Evolutionary conservation across 2,113 vertebrate genomes (phyloP), one percentile per base, ranked within the genome.

Genomic region (Chionodraco myersi): DNA sequence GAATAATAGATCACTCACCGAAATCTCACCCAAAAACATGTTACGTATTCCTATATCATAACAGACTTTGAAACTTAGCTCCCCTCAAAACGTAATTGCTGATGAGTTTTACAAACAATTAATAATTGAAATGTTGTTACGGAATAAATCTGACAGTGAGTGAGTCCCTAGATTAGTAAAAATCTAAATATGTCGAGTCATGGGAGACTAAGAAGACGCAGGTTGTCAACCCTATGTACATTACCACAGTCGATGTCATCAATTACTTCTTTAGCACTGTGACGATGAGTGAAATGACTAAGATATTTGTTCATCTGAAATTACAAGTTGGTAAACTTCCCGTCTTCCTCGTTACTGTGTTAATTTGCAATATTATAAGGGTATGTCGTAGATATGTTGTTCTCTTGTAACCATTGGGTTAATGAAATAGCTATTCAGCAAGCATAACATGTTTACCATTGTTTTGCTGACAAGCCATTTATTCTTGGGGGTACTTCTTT

Each of bases 31-130:
- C 6, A 1, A 48, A 41, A 23, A 59, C 18, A 52, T 51, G n/a
- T 70, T 18, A 36, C 36, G 6, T n/a, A 36, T 45, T 44, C 21
- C 11, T 60, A 34, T 60, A 13, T 61, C 60, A 62, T 44, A 45
- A 49, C 21, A 65, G 10, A 78, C 52, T 59, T 8, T 72, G 23
- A 48, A 56, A 26, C n/a, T 57, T 72, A 36, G 23, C 12, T 59
- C n/a, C 62, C 2, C 15, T 68, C 9, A 57, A 57, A 69, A 16
- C 56, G 64, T 26, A 64, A 67, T 52, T 63, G 4, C 45, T 6
- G 45, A 2, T 4, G 1, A 10, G 3, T 51, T 67, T 47, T 10
- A 30, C 8, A 65, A 65, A 49, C n/a, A 14, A 36, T 15, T 45
- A 45, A 21, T 26, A 26, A 72, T 23, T 41, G 1, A 41, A 41